A percentile compares a stretch with the other conserved stretches of the same genome.
Evolutionary conservation across 1,140 invertebrate species (phyloP).

Genomic region (Amphibalanus amphitrite): DNA sequence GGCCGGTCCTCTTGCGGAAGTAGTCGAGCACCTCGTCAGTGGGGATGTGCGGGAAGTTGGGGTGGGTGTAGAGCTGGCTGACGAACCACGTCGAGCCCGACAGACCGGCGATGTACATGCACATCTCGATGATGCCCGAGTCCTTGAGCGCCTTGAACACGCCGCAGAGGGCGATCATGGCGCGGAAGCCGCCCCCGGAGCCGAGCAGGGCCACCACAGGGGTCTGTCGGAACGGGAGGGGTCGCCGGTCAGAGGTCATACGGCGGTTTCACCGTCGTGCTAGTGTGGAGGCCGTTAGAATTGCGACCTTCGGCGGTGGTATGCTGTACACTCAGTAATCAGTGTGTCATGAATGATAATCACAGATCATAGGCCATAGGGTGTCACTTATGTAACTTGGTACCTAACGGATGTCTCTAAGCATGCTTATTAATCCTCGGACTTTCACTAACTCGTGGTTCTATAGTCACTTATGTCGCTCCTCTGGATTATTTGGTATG

Average conservation of each 20-base stretch:
- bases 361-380: too few relatives aligned
- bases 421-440: too few relatives aligned
- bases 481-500: too few relatives aligned
- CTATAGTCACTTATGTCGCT: too few relatives aligned
- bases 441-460: too few relatives aligned
- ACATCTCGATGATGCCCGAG: constrained; percentile 27
- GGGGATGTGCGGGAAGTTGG: constrained; percentile 22
- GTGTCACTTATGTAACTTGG: too few relatives aligned
- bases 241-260: constrained; percentile 2
- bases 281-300: background rate
- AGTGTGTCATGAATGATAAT: too few relatives aligned
- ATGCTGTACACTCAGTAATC: too few relatives aligned
- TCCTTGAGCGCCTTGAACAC: constrained; percentile 29
- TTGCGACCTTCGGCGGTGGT: too few relatives aligned
- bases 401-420: too few relatives aligned
- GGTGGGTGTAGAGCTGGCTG: constrained; percentile 25
- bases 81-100: constrained; percentile 32
- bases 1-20: background rate
- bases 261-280: background rate
- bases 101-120: constrained; percentile 27
- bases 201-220: constrained; percentile 31
- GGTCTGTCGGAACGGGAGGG: constrained; percentile 20
- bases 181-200: constrained; percentile 33
- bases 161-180: constrained; percentile 30
- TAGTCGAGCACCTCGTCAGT: constrained; percentile 23